A percentile compares a stretch with the other conserved stretches of the same genome.
These are phyloP conservation scores for Gryon sp. DNA, from an alignment of 1,140 invertebrate genomes.

Conservation along the genomic window DNA sequence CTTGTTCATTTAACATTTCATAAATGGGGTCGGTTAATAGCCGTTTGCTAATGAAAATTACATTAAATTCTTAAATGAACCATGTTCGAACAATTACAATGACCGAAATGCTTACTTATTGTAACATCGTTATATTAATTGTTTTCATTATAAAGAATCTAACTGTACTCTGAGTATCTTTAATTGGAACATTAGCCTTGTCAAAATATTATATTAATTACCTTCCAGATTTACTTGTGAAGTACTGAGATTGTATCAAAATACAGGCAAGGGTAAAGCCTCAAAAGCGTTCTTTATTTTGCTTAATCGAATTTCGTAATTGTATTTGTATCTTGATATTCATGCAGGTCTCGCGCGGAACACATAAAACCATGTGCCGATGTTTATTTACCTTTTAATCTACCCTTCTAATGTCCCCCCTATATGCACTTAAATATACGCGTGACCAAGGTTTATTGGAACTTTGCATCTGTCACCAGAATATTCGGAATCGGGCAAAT, in stretches of 20 bases:
- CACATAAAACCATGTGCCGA: background rate
- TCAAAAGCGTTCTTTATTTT: constrained; percentile 42
- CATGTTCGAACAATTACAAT: constrained; percentile 1
- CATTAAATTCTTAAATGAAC: constrained; percentile 2
- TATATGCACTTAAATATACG: constrained; percentile 12
- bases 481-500: no score
- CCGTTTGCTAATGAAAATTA: constrained; percentile 31
- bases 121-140: no score
- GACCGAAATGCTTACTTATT: no score
- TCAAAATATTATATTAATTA: constrained; percentile 15
- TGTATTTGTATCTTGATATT: background rate
- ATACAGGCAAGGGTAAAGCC: no score
- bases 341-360: background rate
- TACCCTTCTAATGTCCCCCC: background rate
- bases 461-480: constrained; percentile 21
- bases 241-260: constrained; percentile 1
- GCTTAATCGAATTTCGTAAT: background rate
- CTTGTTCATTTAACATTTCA: background rate
- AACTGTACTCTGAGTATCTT: no score
- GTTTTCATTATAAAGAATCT: no score
- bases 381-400: constrained; percentile 13
- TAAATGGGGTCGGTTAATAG: constrained; percentile 12
- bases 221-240: constrained; percentile 43
- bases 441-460: constrained; percentile 17
- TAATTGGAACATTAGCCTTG: no score